Percentiles rank a stretch among this genome's conserved stretches.
These are phyloP conservation scores for Empis livida DNA, from an alignment of 2,888 invertebrate genomes.

Conservation along the genomic window DNA sequence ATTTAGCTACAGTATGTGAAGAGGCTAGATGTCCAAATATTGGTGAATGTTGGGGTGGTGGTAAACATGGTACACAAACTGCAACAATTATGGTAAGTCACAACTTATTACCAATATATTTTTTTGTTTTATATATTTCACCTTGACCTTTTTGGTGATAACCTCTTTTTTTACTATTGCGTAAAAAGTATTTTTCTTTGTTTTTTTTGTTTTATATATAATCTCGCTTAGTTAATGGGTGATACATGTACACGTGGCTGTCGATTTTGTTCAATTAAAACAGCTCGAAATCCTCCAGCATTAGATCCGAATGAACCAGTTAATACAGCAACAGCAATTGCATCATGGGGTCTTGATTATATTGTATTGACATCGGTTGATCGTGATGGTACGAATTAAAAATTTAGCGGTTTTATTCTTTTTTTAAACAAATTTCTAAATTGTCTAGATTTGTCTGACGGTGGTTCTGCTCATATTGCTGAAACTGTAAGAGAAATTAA, in stretches of 20 bases:
- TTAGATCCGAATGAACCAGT: slow-evolving; percentile 80
- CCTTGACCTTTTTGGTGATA: slow-evolving; percentile 18
- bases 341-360: slow-evolving; percentile 92
- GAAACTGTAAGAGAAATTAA: slow-evolving; percentile 83
- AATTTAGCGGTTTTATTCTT: too few relatives aligned
- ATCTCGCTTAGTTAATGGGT: slow-evolving; percentile 67
- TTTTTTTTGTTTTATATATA: not conserved
- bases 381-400: slow-evolving; percentile 61
- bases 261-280: slow-evolving; percentile 97
- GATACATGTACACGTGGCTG: slow-evolving; percentile 98
- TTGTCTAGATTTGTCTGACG: slow-evolving; percentile 72
- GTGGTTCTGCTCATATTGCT: slow-evolving; percentile 88
- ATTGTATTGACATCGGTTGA: slow-evolving; percentile 97
- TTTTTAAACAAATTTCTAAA: too few relatives aligned
- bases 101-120: not conserved
- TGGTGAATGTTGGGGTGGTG: slow-evolving; percentile 97
- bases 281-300: slow-evolving; percentile 77
- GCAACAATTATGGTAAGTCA: slow-evolving; percentile 90
- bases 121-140: not conserved
- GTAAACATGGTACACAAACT: slow-evolving; percentile 88
- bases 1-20: slow-evolving; percentile 92
- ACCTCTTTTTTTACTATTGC: slow-evolving; percentile 8
- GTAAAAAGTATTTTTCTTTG: not conserved
- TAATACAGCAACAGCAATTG: slow-evolving; percentile 86
- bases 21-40: slow-evolving; percentile 97